Evolutionary conservation across 2,113 vertebrate genomes (phyloP).

Genomic region (Sciurus niger): DNA sequence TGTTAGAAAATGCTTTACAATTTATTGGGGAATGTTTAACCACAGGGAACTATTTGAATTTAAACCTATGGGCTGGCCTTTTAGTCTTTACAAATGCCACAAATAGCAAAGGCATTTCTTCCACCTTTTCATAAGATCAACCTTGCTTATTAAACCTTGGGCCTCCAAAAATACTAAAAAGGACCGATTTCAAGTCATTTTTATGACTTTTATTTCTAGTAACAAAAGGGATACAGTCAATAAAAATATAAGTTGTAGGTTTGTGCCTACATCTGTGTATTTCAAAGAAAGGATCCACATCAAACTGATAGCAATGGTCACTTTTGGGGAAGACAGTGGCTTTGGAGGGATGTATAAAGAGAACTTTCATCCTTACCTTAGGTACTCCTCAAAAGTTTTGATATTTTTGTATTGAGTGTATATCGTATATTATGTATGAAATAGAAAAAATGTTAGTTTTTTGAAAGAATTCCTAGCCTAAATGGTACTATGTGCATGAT

Average conservation of each 20-base stretch:
- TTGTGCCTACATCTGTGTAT: not conserved
- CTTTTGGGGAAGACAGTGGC: not conserved
- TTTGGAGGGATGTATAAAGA: fast-evolving
- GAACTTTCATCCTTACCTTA: not conserved
- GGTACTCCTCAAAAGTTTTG: not conserved
- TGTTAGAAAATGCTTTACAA: constrained; percentile 9
- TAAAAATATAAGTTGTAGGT: not conserved
- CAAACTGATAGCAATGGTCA: not conserved
- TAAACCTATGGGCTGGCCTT: not conserved
- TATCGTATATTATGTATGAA: not conserved
- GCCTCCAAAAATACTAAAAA: not conserved
- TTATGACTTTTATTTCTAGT: not conserved
- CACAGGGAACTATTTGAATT: not conserved
- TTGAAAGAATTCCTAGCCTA: not conserved
- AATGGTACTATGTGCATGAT: not conserved
- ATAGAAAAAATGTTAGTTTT: constrained; percentile 6
- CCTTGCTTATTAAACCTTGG: not conserved
- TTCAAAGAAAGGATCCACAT: not conserved
- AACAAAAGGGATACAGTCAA: not conserved
- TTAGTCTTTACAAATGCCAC: not conserved
- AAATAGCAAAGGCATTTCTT: not conserved
- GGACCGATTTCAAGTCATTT: not conserved
- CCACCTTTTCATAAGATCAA: not conserved
- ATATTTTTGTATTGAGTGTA: not conserved
- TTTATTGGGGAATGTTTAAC: not conserved